A percentile compares a stretch with the other conserved stretches of the same genome.
These are phyloP conservation scores for Aspidiotus rigidus DNA, from an alignment of 2,888 invertebrate species.

Conservation along the genomic window DNA sequence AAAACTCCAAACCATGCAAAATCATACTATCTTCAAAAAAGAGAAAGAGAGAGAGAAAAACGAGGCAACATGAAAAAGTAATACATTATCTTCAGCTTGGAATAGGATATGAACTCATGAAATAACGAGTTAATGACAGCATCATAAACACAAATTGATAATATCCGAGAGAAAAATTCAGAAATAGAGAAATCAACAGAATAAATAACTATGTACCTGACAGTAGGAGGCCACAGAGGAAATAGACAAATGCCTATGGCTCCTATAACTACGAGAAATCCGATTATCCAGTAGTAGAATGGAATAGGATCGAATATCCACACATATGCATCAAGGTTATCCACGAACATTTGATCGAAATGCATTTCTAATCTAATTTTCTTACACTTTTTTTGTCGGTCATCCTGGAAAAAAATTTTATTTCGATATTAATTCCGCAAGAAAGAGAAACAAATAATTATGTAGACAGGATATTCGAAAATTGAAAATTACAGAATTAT, in stretches of 20 bases:
- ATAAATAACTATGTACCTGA: constrained; percentile 51
- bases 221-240: constrained; percentile 95
- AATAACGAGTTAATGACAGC: neutral
- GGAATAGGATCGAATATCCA: constrained; percentile 98
- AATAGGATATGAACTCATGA: neutral
- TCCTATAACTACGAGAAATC: constrained; percentile 78
- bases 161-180: neutral
- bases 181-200: neutral
- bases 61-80: too few species aligned
- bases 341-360: constrained; percentile 84
- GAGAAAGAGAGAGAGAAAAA: too few species aligned
- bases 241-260: constrained; percentile 94
- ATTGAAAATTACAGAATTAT: constrained; percentile 8
- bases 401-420: constrained; percentile 40
- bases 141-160: neutral
- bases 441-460: neutral
- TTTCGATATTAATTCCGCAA: neutral
- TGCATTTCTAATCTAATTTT: constrained; percentile 97
- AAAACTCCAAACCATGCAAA: too few species aligned
- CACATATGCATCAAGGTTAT: constrained; percentile 89
- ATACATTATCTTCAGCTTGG: too few species aligned
- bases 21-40: too few species aligned
- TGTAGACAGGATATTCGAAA: neutral
- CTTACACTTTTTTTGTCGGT: constrained; percentile 45
- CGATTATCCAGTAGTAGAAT: constrained; percentile 86